Percentiles rank a stretch among this genome's conserved stretches.
These are phyloP conservation scores for Mermis nigrescens DNA, from an alignment of 2,888 invertebrate species.

Conservation along the genomic window DNA sequence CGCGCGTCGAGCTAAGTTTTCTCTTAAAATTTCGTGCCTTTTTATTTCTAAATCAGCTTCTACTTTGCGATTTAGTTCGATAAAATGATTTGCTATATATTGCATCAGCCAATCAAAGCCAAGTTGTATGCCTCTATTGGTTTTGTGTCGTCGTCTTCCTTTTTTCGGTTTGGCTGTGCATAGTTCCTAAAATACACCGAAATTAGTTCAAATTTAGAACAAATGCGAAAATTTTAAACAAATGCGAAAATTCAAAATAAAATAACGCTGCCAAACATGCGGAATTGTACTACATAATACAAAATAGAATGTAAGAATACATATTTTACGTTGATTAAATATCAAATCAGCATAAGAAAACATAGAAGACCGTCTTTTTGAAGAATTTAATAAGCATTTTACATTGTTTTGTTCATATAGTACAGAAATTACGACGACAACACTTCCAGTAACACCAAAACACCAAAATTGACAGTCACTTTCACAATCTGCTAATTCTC, in stretches of 20 bases:
- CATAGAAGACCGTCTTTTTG: no score
- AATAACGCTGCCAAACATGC: neutral
- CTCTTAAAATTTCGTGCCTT: conserved; percentile 19
- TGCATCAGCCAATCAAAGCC: conserved; percentile 29
- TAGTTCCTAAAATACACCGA: conserved; percentile 30
- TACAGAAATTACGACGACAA: no score
- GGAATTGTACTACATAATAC: no score
- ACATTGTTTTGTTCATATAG: no score
- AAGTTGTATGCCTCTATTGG: conserved; percentile 22
- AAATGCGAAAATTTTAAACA: neutral
- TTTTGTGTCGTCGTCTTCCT: conserved; percentile 14
- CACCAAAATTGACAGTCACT: no score
- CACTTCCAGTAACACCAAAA: no score
- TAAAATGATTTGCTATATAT: conserved; percentile 23
- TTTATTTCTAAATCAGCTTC: conserved; percentile 24
- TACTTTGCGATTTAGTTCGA: conserved; percentile 23
- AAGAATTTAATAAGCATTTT: no score
- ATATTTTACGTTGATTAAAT: no score
- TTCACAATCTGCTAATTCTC: no score
- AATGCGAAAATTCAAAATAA: neutral
- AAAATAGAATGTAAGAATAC: no score
- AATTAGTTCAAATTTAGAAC: no score
- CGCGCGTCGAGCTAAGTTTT: conserved; percentile 23
- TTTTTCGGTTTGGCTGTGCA: conserved; percentile 23
- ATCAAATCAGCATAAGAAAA: no score